These are phyloP conservation scores for Heliangelus exortis DNA, from an alignment of 2,797 vertebrate species.

Conservation along the genomic window DNA sequence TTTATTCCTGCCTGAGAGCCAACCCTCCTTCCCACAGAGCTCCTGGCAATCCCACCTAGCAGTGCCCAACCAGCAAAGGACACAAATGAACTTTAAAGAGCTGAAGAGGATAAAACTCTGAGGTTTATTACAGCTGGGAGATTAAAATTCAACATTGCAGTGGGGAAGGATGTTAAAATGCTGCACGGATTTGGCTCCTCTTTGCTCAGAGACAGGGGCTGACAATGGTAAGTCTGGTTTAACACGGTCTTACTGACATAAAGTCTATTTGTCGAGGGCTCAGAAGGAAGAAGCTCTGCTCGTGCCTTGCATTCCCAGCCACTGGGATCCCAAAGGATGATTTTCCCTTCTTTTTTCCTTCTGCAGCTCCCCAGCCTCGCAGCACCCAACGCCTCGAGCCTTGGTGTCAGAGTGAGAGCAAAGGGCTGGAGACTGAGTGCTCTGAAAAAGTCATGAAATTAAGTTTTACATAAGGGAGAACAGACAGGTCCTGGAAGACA, in stretches of 20 bases:
- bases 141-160: slow-evolving; percentile 30
- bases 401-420: background rate
- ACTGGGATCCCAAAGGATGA: background rate
- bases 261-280: background rate
- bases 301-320: background rate
- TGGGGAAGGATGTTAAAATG: background rate
- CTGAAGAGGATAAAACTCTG: background rate
- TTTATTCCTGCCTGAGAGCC: background rate
- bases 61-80: background rate
- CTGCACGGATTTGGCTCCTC: background rate
- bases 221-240: background rate
- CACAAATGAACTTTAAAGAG: background rate
- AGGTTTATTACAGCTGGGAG: background rate
- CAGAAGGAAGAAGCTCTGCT: background rate
- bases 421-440: background rate
- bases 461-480: background rate
- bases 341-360: background rate
- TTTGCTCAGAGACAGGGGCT: background rate
- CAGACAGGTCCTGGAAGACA: background rate
- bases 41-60: background rate
- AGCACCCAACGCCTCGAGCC: fast-evolving
- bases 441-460: background rate
- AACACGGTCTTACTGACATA: slow-evolving; percentile 11
- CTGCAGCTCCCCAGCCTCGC: background rate
- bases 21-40: background rate